Conservation (phyloP, 2,888 invertebrate genomes). For the Ectemnius lituratus region DNA sequence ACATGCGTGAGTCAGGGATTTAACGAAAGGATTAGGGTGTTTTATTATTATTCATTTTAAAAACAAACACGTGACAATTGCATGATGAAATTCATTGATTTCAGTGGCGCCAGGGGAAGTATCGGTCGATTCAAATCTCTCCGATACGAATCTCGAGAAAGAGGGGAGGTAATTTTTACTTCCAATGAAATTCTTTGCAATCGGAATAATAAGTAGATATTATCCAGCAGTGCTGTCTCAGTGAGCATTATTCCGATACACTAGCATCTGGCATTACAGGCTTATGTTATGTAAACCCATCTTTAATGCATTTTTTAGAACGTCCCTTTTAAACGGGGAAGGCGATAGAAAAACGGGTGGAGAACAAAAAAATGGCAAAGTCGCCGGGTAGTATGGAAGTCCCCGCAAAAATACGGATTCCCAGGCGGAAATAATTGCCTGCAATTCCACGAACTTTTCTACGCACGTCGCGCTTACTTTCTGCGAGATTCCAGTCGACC, state of each 20-base stretch:
- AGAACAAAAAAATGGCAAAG: constrained; percentile 2
- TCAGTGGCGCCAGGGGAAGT: too few species aligned
- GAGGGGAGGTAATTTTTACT: constrained; percentile 4
- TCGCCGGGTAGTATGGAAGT: not conserved
- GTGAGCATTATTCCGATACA: constrained; percentile 3
- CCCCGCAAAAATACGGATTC: too few species aligned
- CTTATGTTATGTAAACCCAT: constrained; percentile 6
- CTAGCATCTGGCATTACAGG: not conserved
- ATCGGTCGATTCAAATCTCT: too few species aligned
- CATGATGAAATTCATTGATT: too few species aligned
- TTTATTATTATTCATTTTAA: too few species aligned
- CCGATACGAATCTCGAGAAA: not conserved
- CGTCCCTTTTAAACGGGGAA: not conserved
- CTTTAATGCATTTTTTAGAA: not conserved
- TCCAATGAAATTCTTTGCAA: constrained; percentile 16
- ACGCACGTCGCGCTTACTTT: not conserved
- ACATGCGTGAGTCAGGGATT: too few species aligned
- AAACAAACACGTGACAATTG: too few species aligned
- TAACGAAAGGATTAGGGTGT: too few species aligned
- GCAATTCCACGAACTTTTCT: not conserved
- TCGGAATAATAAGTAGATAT: constrained; percentile 23
- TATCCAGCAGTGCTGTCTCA: constrained; percentile 7
- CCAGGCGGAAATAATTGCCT: not conserved
- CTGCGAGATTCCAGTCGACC: not conserved
- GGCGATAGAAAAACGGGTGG: not conserved